Percentiles rank a stretch among this genome's conserved stretches.
phyloP scores from a whole-genome alignment of 1,140 invertebrate genomes.

The Cyclina sinensis region DNA sequence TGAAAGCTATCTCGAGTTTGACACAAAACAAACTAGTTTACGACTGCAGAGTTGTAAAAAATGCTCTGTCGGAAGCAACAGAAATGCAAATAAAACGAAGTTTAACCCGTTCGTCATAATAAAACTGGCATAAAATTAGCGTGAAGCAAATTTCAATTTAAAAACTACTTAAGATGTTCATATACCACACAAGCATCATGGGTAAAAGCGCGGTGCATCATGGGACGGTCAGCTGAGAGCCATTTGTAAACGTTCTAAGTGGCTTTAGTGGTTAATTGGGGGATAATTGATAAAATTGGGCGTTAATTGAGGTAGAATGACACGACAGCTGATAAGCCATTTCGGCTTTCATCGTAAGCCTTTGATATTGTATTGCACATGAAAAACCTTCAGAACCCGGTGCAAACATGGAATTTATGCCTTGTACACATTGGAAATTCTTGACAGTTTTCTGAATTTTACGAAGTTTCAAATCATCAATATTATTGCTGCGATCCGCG shows the following conservation, averaged over 20 bases:
- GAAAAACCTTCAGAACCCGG: neutral
- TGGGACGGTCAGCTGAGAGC: constrained; percentile 55
- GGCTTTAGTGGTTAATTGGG: constrained; percentile 42
- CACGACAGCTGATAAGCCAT: constrained; percentile 61
- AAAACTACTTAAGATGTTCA: constrained; percentile 54
- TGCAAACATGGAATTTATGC: neutral
- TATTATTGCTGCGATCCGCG: neutral
- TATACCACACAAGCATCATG: constrained; percentile 37
- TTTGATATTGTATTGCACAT: neutral
- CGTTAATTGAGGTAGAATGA: constrained; percentile 59
- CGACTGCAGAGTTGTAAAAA: neutral
- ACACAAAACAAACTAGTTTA: constrained; percentile 46
- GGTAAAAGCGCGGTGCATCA: constrained; percentile 8
- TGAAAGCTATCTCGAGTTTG: neutral
- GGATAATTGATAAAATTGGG: constrained; percentile 54
- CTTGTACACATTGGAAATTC: constrained; percentile 11
- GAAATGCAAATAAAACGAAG: constrained; percentile 53
- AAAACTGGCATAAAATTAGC: constrained; percentile 61
- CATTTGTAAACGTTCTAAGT: constrained; percentile 23
- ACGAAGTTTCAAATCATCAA: neutral
- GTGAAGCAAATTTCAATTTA: constrained; percentile 66
- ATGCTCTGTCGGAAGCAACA: neutral
- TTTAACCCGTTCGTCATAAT: constrained; percentile 49
- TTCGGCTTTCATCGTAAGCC: constrained; percentile 13
- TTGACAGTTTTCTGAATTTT: constrained; percentile 19